Evolutionary conservation across 2,888 invertebrate species (phyloP).

Genomic region (Epistrophella euchroma): DNA sequence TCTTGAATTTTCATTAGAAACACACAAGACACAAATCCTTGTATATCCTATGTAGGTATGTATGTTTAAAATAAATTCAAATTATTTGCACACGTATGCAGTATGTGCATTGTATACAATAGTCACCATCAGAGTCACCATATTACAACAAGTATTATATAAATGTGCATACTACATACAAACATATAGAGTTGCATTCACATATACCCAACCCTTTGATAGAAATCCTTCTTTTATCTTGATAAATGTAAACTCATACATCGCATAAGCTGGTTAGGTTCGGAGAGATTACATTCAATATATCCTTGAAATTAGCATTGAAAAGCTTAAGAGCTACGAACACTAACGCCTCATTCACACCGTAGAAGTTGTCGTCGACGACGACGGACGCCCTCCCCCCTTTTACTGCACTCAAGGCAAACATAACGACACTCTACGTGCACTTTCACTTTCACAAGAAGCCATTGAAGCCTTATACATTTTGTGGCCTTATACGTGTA

Average conservation of each 20-base stretch:
- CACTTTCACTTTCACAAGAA: slow-evolving; percentile 71
- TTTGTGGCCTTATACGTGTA: slow-evolving; percentile 54
- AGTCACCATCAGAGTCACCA: slow-evolving; percentile 12
- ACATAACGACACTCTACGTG: slow-evolving; percentile 46
- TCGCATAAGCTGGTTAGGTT: slow-evolving; percentile 62
- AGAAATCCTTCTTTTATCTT: slow-evolving; percentile 44
- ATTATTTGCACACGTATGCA: slow-evolving; percentile 38
- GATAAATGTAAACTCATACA: slow-evolving; percentile 68
- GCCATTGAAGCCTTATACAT: slow-evolving; percentile 69
- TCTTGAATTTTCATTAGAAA: slow-evolving; percentile 56
- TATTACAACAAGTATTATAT: background rate
- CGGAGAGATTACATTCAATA: slow-evolving; percentile 69
- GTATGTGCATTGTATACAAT: background rate
- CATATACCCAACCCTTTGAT: slow-evolving; percentile 4
- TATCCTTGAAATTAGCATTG: slow-evolving; percentile 76
- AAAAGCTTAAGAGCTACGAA: slow-evolving; percentile 52
- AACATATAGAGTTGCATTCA: background rate
- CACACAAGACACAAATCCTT: slow-evolving; percentile 34
- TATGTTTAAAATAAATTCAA: slow-evolving; percentile 39
- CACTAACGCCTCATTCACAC: slow-evolving; percentile 16
- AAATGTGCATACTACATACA: background rate
- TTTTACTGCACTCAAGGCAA: slow-evolving; percentile 56
- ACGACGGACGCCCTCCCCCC: no score
- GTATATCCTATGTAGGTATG: background rate
- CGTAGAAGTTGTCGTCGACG: background rate